phyloP scores from a whole-genome alignment of 2,113 vertebrate species.

The Chloropsis cyanopogon region DNA sequence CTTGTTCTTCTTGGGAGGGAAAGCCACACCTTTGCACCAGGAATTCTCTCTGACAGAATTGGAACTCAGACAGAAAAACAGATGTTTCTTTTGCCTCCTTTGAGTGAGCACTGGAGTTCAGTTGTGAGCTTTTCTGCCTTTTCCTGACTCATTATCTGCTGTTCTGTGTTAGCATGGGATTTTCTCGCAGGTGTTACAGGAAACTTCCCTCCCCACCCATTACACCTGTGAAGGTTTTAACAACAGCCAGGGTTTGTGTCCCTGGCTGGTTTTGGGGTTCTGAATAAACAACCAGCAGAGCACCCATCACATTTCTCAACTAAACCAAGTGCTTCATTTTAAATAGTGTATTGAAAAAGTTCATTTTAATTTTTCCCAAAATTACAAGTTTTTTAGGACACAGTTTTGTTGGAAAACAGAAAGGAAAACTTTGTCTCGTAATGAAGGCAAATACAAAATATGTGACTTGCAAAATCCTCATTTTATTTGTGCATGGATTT shows the following conservation, averaged over 20 bases:
- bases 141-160: neutral
- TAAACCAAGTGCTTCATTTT: neutral
- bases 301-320: neutral
- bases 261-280: neutral
- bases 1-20: slow-evolving; percentile 1
- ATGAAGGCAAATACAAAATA: neutral
- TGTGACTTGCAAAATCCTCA: neutral
- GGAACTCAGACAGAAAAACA: neutral
- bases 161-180: neutral
- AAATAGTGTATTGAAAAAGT: neutral
- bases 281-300: neutral
- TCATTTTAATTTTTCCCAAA: neutral
- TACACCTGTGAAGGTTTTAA: neutral
- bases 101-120: neutral
- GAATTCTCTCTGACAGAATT: neutral
- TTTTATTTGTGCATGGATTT: slow-evolving; percentile 3
- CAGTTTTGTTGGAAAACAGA: neutral
- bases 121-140: neutral
- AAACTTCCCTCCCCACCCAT: neutral
- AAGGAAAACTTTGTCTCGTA: neutral
- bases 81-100: neutral
- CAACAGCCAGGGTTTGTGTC: neutral
- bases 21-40: slow-evolving; percentile 23
- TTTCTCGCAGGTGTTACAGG: neutral
- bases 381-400: neutral